Base-by-base conservation (phyloP, 2,888 invertebrate genomes). In the Tigriopus californicus region DNA sequence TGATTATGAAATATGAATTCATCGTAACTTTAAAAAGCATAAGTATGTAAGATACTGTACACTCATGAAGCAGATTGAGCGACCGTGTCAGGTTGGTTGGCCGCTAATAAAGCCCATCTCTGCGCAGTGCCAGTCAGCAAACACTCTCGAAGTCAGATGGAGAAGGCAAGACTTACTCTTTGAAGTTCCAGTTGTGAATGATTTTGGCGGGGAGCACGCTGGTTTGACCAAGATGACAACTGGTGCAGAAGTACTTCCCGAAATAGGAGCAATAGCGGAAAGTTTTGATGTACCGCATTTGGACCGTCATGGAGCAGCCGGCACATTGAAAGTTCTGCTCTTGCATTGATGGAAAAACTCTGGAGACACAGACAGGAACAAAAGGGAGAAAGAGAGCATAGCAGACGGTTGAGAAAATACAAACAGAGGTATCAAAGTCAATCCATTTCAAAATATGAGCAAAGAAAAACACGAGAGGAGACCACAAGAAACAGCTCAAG, bases 271-370 rank as follows among this genome's bases (percentile, higher is more conserved):
- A 64, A 67, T 84, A 87, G 15, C 86, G 77, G 71, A 82, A 85
- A 65, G 80, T 77, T 61, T 80, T 79, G 12, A 82, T 78, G 68
- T 83, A 84, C 63, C 80, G 78, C 5, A 74, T 74, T 1, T 82
- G 81, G 6, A 88, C 83, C 67, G 79, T 79, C 77, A 83, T 82
- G 1, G 87, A 85, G 72, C 88, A 89, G 3, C 87, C 87, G 47
- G 87, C 85, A 71, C 88, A 89, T 33, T 82, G 76, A 67, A 80
- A 81, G 66, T 82, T 81, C 70, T 89, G 88, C 62, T 78, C 80
- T 12, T 76, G 76, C 71, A 87, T 77, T 41, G 81, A 33, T 33
- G 33, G 33, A 33, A 33, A 33, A 52, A 25, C 49, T 22, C 59
- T 24, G 41, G 52, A 33, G 33, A 33, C 33, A 33, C 33, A 8